Percentiles rank a stretch among this genome's conserved stretches.
Evolutionary conservation across 92 coral and sea anemone species (phyloP).

Genomic region (Pocillopora meandrina): DNA sequence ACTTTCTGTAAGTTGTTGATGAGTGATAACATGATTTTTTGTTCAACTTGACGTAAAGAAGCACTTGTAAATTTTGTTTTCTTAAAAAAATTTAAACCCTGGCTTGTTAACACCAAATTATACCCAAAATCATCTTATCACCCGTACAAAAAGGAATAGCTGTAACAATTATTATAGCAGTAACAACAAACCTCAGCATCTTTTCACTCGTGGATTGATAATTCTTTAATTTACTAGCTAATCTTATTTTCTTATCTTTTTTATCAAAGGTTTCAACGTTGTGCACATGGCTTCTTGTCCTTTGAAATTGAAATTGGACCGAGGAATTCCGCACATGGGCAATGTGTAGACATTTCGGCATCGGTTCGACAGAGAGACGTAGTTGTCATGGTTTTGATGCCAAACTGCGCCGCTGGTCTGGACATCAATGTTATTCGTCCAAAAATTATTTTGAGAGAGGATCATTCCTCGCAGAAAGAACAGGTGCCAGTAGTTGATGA

Average conservation of each 20-base stretch:
- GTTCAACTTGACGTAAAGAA: too few species aligned
- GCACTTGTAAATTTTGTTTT: too few species aligned
- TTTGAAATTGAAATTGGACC: conserved; percentile 4
- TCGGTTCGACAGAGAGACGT: neutral
- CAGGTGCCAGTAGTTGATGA: neutral
- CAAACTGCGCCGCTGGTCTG: conserved; percentile 17
- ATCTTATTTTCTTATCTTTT: neutral
- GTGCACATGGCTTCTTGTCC: conserved; percentile 31
- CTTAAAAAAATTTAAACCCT: too few species aligned
- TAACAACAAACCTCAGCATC: neutral
- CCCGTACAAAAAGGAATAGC: too few species aligned
- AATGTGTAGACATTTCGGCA: conserved; percentile 7
- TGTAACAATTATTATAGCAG: too few species aligned
- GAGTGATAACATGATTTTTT: too few species aligned
- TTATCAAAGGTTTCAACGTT: conserved; percentile 19
- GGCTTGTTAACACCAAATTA: too few species aligned
- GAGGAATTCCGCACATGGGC: conserved; percentile 1
- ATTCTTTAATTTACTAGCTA: neutral
- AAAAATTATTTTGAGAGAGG: neutral
- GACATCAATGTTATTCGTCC: neutral
- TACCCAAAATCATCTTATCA: too few species aligned
- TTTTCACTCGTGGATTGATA: neutral
- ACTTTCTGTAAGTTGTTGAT: too few species aligned
- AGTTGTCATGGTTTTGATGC: conserved; percentile 25
- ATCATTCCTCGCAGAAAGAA: neutral